Evolutionary conservation across 2,113 vertebrate species (phyloP).

Genomic region (Solea solea): DNA sequence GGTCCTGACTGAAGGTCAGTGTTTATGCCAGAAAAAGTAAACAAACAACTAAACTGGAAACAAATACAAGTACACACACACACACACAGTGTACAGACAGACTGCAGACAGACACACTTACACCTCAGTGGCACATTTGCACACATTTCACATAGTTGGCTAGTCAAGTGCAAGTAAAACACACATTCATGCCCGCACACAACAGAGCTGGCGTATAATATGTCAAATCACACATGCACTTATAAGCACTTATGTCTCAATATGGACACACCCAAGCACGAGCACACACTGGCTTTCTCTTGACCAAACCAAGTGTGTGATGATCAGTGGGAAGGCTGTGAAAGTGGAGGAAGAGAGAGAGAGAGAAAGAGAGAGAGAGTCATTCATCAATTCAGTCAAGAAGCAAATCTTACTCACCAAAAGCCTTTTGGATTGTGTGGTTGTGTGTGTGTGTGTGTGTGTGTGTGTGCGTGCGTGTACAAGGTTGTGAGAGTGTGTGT

Average conservation of each 20-base stretch:
- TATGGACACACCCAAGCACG: constrained; percentile 57
- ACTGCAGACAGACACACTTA: constrained; percentile 25
- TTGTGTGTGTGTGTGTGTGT: neutral
- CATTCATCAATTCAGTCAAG: constrained; percentile 39
- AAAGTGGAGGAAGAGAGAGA: constrained; percentile 47
- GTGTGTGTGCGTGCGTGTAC: neutral
- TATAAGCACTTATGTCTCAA: constrained; percentile 68
- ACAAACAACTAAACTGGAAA: too few species aligned
- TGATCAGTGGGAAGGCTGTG: constrained; percentile 81
- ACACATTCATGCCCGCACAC: constrained; percentile 58
- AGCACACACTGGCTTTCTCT: constrained; percentile 75
- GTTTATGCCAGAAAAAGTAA: too few species aligned
- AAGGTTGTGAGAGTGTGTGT: neutral
- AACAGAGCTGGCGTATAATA: constrained; percentile 60
- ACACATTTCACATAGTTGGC: constrained; percentile 67
- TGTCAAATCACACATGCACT: constrained; percentile 68
- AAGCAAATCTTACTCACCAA: constrained; percentile 42
- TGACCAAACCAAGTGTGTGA: constrained; percentile 85
- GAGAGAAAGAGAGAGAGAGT: constrained; percentile 23
- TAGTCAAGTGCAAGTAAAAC: constrained; percentile 71
- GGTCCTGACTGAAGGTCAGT: too few species aligned
- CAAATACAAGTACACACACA: neutral
- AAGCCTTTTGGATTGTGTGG: constrained; percentile 19
- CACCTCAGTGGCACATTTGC: constrained; percentile 62
- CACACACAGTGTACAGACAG: constrained; percentile 43